Evolutionary conservation across 2,113 vertebrate genomes (phyloP).

Genomic region (Bombycilla garrulus): DNA sequence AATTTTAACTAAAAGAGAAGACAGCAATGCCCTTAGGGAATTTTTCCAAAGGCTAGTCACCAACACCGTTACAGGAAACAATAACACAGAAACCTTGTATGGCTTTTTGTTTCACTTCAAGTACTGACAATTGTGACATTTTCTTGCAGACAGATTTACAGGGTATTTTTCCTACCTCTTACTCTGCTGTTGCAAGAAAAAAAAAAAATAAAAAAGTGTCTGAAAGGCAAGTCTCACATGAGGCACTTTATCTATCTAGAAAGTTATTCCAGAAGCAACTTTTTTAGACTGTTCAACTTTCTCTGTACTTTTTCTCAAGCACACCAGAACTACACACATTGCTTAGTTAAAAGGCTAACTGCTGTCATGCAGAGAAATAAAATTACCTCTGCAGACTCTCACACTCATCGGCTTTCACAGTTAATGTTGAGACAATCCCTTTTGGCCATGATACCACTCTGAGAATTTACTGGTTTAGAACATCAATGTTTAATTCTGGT

Average conservation of each 20-base stretch:
- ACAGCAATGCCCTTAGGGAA: neutral
- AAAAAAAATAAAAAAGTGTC: neutral
- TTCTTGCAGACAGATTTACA: neutral
- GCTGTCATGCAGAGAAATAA: neutral
- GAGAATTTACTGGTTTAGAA: neutral
- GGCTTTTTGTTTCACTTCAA: neutral
- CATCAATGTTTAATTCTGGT: neutral
- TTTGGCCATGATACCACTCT: neutral
- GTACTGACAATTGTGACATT: neutral
- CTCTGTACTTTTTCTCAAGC: neutral
- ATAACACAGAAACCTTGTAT: neutral
- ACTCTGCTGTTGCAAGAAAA: neutral
- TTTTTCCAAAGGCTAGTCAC: neutral
- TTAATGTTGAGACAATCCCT: neutral
- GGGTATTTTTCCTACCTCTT: neutral
- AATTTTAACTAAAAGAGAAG: neutral
- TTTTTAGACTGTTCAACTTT: neutral
- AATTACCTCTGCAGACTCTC: neutral
- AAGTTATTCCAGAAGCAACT: neutral
- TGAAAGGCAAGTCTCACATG: neutral
- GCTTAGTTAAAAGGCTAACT: neutral
- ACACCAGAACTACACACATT: neutral
- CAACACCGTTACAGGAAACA: neutral
- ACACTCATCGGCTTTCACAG: neutral
- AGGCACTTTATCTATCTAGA: neutral